phyloP scores from a whole-genome alignment of 2,797 vertebrate genomes.

The Sebastes iracundus region DNA sequence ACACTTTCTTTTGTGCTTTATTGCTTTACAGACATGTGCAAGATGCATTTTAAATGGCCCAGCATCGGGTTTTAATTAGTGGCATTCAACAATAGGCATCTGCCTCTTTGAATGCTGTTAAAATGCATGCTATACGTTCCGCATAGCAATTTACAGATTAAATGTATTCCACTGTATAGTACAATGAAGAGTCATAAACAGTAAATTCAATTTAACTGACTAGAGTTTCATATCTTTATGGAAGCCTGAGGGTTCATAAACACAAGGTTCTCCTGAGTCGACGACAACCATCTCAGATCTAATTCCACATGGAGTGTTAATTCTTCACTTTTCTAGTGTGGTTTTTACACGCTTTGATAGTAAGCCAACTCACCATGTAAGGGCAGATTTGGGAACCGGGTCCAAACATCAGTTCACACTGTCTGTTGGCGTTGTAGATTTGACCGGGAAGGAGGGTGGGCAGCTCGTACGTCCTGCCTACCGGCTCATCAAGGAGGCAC shows the following conservation, averaged over 20 bases:
- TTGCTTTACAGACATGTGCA: slow-evolving; percentile 13
- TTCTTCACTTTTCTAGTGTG: neutral
- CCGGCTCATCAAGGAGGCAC: slow-evolving; percentile 94
- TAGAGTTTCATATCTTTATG: neutral
- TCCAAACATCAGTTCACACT: slow-evolving; percentile 97
- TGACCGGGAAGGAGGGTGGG: slow-evolving; percentile 91
- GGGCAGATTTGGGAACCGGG: slow-evolving; percentile 96
- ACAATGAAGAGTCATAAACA: neutral
- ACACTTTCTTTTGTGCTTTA: neutral
- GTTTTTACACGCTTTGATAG: slow-evolving; percentile 3
- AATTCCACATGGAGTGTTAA: neutral
- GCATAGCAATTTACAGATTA: neutral
- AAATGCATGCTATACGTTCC: neutral
- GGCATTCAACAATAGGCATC: neutral
- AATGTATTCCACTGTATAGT: neutral
- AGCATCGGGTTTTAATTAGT: slow-evolving; percentile 17
- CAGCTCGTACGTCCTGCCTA: slow-evolving; percentile 86
- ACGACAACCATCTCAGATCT: neutral
- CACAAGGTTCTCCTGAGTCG: neutral
- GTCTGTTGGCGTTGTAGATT: slow-evolving; percentile 92
- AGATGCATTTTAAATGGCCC: slow-evolving; percentile 3
- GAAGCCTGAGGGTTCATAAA: neutral
- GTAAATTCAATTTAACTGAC: neutral
- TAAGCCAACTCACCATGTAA: slow-evolving; percentile 87
- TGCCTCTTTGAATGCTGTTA: neutral